These are phyloP conservation scores for Phodopus roborovskii DNA, from an alignment of 2,113 vertebrate species.

Conservation along the genomic window DNA sequence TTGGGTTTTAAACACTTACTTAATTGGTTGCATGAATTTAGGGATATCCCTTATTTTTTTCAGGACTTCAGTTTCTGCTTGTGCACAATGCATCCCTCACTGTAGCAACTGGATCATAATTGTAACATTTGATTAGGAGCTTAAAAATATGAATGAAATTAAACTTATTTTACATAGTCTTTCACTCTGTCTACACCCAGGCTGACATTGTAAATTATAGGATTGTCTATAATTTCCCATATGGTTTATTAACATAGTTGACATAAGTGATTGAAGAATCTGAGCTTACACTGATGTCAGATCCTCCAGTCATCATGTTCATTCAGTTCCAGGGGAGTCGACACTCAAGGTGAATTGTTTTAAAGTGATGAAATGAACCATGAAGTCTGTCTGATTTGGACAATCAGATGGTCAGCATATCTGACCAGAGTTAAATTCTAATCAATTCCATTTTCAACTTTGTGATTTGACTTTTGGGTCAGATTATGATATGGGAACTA, in stretches of 20 bases:
- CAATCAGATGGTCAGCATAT: constrained; percentile 53
- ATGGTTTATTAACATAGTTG: constrained; percentile 28
- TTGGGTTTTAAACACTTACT: background rate
- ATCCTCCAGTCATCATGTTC: background rate
- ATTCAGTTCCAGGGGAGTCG: background rate
- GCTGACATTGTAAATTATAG: background rate
- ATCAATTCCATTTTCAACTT: constrained; percentile 34
- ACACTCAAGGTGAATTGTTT: constrained; percentile 5
- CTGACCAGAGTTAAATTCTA: constrained; percentile 30
- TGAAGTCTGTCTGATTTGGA: constrained; percentile 12
- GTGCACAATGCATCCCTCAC: background rate
- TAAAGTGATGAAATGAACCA: constrained; percentile 50
- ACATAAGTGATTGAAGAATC: background rate
- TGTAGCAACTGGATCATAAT: background rate
- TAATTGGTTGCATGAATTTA: background rate
- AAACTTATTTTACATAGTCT: background rate
- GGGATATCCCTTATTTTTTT: background rate
- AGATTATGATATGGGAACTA: background rate
- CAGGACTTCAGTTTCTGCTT: background rate
- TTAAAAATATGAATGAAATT: constrained; percentile 3
- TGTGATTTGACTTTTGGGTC: constrained; percentile 25
- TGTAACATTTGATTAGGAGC: background rate
- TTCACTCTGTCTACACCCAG: background rate
- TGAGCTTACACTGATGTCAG: background rate
- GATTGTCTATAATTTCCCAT: background rate